Percentiles rank a stretch among this genome's conserved stretches.
phyloP scores from a whole-genome alignment of 2,797 vertebrate species.

The Microctenopoma steveboyesi region DNA sequence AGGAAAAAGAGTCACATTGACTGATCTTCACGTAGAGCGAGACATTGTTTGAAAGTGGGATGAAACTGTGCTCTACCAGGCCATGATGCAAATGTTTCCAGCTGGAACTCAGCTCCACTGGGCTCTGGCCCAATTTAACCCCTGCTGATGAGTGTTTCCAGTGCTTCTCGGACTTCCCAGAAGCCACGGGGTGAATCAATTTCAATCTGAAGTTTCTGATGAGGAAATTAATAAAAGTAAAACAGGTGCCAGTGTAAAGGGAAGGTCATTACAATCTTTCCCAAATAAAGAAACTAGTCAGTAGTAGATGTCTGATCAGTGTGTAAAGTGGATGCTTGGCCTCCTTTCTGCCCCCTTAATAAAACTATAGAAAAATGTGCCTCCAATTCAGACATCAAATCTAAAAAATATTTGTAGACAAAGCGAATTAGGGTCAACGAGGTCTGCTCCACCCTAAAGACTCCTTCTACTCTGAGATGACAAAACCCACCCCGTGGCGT shows the following conservation, averaged over 20 bases:
- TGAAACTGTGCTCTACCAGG: background rate
- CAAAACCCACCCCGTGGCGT: background rate
- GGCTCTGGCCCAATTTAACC: background rate
- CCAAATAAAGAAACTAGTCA: slow-evolving; percentile 3
- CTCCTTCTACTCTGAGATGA: background rate
- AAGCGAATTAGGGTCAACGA: background rate
- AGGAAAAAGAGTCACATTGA: background rate
- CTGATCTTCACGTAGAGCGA: background rate
- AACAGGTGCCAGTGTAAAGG: background rate
- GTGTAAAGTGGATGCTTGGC: background rate
- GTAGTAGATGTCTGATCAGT: background rate
- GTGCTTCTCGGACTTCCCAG: background rate
- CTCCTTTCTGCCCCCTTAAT: background rate
- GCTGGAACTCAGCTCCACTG: background rate
- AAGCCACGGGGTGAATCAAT: slow-evolving; percentile 5
- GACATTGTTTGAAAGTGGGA: background rate
- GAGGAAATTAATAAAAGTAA: slow-evolving; percentile 5
- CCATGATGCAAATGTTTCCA: background rate
- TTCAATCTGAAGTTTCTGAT: slow-evolving; percentile 21
- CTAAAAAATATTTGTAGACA: background rate
- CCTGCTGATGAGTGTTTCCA: slow-evolving; percentile 1
- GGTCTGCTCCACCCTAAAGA: background rate
- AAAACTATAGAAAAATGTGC: background rate
- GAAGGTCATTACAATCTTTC: slow-evolving; percentile 8
- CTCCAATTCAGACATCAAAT: background rate